Evolutionary conservation across 2,113 vertebrate species (phyloP), one percentile per base, ranked within the genome.

Genomic region (Spea bombifrons): DNA sequence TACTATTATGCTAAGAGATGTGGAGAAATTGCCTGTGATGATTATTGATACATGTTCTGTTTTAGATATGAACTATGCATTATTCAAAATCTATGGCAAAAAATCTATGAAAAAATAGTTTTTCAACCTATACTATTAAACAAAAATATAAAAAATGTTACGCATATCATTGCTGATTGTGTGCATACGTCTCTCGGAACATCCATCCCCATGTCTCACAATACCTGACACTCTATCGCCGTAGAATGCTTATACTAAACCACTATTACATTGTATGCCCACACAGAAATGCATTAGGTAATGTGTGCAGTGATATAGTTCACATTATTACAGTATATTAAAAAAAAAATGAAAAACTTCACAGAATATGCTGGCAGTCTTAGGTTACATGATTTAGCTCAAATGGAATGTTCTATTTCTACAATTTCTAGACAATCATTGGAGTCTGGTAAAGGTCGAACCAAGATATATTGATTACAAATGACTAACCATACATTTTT

Each of bases 401-500:
- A 76, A 69, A 47, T 76, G 66, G 75, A 76, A 69, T 76, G 44
- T 69, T 69, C 66, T 9, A 48, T 69, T 76, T 16, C 75, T 17
- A 30, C 9, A 48, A 66, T 46, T 76, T 57, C 66, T 68, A 68
- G 52, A 68, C 66, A 57, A 59, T 68, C 13, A 68, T 68, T 63
- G 57, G 4, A 68, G 15, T 57, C 43, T 45, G 46, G 13, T 47
- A 76, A 68, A 43, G 67, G 65, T 67, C 50, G 71, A 71, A 57
- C 59, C 47, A 64, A 78, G 57, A 52, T 30, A 30, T 30, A 30
- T 30, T 30, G 30, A 30, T 30, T 30, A 30, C 30, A 30, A 30
- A 30, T 30, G 30, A 30, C 30, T 30, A 30, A 30, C 30, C 30
- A 30, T 30, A 30, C 30, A 30, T 30, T 30, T 30, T 30, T 30